Evolutionary conservation across 2,888 invertebrate genomes (phyloP), one percentile per base, ranked within the genome.

Genomic region (Halocaridina rubra): DNA sequence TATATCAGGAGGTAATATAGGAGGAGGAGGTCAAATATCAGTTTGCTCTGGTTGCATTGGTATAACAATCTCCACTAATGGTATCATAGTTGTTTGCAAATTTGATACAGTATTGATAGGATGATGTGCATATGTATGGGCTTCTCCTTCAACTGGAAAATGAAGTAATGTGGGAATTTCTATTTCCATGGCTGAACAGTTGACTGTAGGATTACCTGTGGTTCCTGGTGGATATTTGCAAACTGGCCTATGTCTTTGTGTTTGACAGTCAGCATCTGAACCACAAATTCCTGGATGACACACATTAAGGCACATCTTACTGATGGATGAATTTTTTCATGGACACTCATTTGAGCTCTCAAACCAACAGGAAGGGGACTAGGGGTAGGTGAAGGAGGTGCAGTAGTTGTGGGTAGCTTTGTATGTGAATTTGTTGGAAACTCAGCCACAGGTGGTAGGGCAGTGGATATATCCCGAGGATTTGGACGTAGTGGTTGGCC

Each of bases 251-350:
- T 95, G 94, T 92, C 96, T 94, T 90, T 96, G 92, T 85, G 93
- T 93, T 91, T 95, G 93, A 91, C 97, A 93, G 89, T 96, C 96
- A 88, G 97, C 96, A 88, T 94, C 93, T 72, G 93, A 93, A 16
- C 97, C 97, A 90, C 97, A 97, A 24, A 95, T 95, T 88, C 95
- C 95, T 0, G 94, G 94, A 72, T 86, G 57, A 89, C 95, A 96
- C 19, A 96, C 95, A 91, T 95, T 94, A 88, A 92, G 90, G 89
- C 95, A 95, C 89, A 93, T 93, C 8, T 94, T 94, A 90, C 94
- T 94, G 16, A 88, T 76, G 69, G 88, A 89, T 3, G 84, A 71
- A 39, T 67, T 53, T 39, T 69, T 72, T 32, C 29, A 59, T 2
- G 77, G 77, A 72, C 85, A 86, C 8, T 81, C 72, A 32, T 77